These are phyloP conservation scores for Equus przewalskii DNA, from an alignment of 2,113 vertebrate genomes.

Conservation along the genomic window DNA sequence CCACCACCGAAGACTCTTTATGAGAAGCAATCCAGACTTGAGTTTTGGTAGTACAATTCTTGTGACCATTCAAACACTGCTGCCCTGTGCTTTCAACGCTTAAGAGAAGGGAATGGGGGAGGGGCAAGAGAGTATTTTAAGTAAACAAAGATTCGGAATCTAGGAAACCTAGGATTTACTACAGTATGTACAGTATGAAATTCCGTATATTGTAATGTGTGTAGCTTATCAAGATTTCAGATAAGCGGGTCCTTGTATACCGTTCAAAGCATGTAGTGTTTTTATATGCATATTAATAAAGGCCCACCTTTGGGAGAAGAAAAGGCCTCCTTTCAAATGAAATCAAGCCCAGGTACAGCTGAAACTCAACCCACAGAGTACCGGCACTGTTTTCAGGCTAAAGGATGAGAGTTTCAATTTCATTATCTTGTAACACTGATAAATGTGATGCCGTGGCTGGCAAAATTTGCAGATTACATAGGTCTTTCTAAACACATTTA, in stretches of 20 bases:
- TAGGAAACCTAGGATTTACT: slow-evolving; percentile 42
- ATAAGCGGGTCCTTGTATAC: slow-evolving; percentile 16
- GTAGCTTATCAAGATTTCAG: neutral
- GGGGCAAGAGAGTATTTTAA: slow-evolving; percentile 45
- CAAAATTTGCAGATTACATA: slow-evolving; percentile 14
- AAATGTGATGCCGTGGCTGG: slow-evolving; percentile 5
- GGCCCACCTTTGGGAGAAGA: slow-evolving; percentile 63
- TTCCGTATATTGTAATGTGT: neutral
- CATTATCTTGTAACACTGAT: slow-evolving; percentile 54
- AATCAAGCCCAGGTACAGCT: slow-evolving; percentile 73
- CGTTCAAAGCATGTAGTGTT: neutral
- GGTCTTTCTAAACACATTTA: slow-evolving; percentile 46
- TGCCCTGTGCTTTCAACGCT: slow-evolving; percentile 25
- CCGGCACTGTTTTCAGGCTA: slow-evolving; percentile 66
- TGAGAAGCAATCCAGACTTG: slow-evolving; percentile 49
- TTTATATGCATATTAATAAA: slow-evolving; percentile 68
- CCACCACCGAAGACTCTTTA: slow-evolving; percentile 9
- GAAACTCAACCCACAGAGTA: slow-evolving; percentile 65
- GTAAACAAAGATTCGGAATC: slow-evolving; percentile 68
- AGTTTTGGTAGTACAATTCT: slow-evolving; percentile 29
- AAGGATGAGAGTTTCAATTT: slow-evolving; percentile 67
- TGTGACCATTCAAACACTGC: slow-evolving; percentile 24
- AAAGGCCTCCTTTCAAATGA: slow-evolving; percentile 75
- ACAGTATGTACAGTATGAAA: neutral
- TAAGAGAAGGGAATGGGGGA: slow-evolving; percentile 55